Evolutionary conservation across 2,797 vertebrate species (phyloP).

Genomic region (Liparis tanakae): DNA sequence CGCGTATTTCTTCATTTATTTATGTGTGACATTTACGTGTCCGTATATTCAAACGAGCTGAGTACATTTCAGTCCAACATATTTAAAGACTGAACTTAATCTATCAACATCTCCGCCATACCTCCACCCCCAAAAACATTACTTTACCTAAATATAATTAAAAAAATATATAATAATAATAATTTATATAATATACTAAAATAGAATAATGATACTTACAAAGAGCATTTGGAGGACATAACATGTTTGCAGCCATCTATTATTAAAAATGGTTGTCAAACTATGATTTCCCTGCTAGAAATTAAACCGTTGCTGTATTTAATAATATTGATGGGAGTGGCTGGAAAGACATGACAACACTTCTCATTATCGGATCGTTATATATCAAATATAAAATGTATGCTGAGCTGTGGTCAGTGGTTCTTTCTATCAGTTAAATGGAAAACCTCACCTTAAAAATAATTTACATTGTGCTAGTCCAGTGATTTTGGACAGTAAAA

Average conservation of each 20-base stretch:
- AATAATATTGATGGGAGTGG: background rate
- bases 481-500: constrained; percentile 15
- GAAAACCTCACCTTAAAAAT: background rate
- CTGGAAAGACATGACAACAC: constrained; percentile 8
- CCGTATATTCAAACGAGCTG: too few relatives aligned
- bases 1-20: too few relatives aligned
- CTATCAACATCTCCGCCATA: constrained; percentile 8
- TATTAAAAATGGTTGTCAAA: background rate
- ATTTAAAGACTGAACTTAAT: constrained; percentile 25
- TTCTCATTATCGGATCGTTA: background rate
- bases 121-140: too few relatives aligned
- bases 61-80: background rate
- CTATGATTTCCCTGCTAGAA: background rate
- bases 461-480: background rate
- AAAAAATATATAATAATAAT: background rate
- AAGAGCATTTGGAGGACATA: background rate
- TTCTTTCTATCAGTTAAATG: constrained; percentile 9
- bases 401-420: background rate
- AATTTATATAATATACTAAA: background rate
- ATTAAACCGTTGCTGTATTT: background rate
- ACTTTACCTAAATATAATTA: constrained; percentile 10
- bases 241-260: background rate
- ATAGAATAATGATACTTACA: background rate
- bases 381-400: background rate
- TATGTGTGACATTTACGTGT: too few relatives aligned